Percentiles rank a stretch among this genome's conserved stretches.
Evolutionary conservation across 2,888 invertebrate species (phyloP).

Genomic region (Erebia epiphron): DNA sequence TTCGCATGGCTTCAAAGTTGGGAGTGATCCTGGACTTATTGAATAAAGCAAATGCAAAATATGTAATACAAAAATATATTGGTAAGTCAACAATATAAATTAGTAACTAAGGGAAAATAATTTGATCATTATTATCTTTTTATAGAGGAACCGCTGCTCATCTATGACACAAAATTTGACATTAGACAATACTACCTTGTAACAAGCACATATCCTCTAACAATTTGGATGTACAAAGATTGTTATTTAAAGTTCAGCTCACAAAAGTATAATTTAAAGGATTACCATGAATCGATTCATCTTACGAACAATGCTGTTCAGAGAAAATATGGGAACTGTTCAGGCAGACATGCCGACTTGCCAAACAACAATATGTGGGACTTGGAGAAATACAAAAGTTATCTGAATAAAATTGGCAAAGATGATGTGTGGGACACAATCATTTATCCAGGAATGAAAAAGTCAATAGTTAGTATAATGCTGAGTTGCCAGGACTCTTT

Average conservation of each 20-base stretch:
- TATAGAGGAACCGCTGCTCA: constrained; percentile 90
- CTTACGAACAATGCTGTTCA: constrained; percentile 95
- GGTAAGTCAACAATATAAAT: constrained; percentile 76
- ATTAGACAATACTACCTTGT: constrained; percentile 95
- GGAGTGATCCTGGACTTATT: constrained; percentile 87
- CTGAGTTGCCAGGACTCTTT: constrained; percentile 90
- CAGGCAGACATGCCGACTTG: constrained; percentile 82
- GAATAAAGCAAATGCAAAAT: constrained; percentile 84
- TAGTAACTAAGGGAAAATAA: neutral
- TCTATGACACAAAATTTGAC: constrained; percentile 95
- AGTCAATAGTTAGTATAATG: constrained; percentile 91
- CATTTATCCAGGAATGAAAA: constrained; percentile 93
- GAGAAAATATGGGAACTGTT: constrained; percentile 85
- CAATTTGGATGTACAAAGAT: constrained; percentile 93
- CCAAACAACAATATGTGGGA: constrained; percentile 94
- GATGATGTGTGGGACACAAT: constrained; percentile 86
- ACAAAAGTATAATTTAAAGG: constrained; percentile 89
- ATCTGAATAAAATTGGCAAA: constrained; percentile 81
- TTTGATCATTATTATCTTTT: constrained; percentile 17
- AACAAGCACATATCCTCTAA: constrained; percentile 89
- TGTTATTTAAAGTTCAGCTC: constrained; percentile 94
- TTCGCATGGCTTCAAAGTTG: constrained; percentile 89
- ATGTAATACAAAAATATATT: constrained; percentile 95
- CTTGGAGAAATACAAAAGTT: constrained; percentile 86
- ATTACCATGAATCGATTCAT: constrained; percentile 93